These are phyloP conservation scores for Cylindroiulus punctatus DNA, from an alignment of 2,888 invertebrate species.

Conservation along the genomic window DNA sequence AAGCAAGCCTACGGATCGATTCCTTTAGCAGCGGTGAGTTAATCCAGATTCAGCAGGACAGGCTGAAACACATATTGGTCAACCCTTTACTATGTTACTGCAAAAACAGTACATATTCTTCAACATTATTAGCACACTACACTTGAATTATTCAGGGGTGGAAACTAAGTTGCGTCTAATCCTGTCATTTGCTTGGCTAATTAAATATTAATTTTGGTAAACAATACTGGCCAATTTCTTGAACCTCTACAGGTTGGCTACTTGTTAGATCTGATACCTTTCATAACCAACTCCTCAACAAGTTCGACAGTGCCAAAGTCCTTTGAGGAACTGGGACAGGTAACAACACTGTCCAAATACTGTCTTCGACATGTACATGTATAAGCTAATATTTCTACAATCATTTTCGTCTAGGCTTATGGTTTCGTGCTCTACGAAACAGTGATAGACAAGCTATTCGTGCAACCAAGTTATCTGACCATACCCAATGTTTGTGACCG, in stretches of 20 bases:
- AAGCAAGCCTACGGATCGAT: slow-evolving; percentile 75
- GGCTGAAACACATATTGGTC: no score
- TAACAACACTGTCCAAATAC: neutral
- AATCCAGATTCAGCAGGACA: neutral
- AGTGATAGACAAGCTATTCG: neutral
- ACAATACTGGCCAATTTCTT: no score
- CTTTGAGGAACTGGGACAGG: slow-evolving; percentile 51
- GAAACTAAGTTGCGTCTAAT: no score
- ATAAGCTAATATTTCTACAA: neutral
- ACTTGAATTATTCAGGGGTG: no score
- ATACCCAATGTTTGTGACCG: slow-evolving; percentile 44
- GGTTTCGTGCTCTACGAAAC: slow-evolving; percentile 53
- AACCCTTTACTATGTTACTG: no score
- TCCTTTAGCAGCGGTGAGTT: slow-evolving; percentile 25
- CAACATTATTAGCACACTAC: no score
- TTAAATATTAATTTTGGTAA: no score
- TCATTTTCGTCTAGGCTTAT: slow-evolving; percentile 49
- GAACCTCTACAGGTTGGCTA: neutral
- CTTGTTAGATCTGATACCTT: neutral
- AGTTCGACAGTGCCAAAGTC: neutral
- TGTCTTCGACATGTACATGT: neutral
- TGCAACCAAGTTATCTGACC: slow-evolving; percentile 24
- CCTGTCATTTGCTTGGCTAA: no score
- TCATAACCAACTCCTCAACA: neutral
- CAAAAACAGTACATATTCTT: no score